phyloP scores from a whole-genome alignment of 2,113 vertebrate species.

The Buteo buteo region DNA sequence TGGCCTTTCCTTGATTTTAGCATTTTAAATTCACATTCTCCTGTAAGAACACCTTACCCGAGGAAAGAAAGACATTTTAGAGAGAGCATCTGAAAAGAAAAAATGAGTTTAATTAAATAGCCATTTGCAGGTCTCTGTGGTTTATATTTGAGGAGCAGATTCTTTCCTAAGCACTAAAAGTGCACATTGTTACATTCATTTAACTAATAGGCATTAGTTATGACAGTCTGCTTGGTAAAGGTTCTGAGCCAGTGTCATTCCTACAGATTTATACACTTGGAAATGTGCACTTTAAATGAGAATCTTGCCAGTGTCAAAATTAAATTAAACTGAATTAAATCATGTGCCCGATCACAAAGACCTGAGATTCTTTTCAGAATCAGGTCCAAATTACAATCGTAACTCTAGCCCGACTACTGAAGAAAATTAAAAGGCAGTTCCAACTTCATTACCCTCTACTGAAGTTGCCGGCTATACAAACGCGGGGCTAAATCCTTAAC shows the following conservation, averaged over 20 bases:
- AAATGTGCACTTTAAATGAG: slow-evolving; percentile 40
- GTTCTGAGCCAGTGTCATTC: slow-evolving; percentile 54
- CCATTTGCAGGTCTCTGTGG: slow-evolving; percentile 56
- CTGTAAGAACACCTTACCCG: not conserved
- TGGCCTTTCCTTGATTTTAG: slow-evolving; percentile 7
- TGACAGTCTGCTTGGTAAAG: slow-evolving; percentile 52
- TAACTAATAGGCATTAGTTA: slow-evolving; percentile 61
- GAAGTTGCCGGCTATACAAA: slow-evolving; percentile 23
- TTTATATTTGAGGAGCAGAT: slow-evolving; percentile 63
- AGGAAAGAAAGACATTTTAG: slow-evolving; percentile 29
- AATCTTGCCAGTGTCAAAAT: slow-evolving; percentile 49
- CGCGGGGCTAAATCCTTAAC: not conserved
- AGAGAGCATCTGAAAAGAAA: slow-evolving; percentile 39
- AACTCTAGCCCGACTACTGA: not conserved
- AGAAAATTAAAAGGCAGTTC: slow-evolving; percentile 65
- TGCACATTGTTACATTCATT: slow-evolving; percentile 48
- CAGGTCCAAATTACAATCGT: slow-evolving; percentile 56
- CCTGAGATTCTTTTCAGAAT: slow-evolving; percentile 37
- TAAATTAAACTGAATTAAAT: slow-evolving; percentile 57
- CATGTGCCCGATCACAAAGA: slow-evolving; percentile 37
- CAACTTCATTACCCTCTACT: slow-evolving; percentile 33
- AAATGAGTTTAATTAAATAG: slow-evolving; percentile 58
- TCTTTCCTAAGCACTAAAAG: slow-evolving; percentile 54
- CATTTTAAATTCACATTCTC: slow-evolving; percentile 20
- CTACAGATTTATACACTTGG: slow-evolving; percentile 51